Base-by-base conservation (phyloP, 2,113 vertebrate species). In the Mus pahari region DNA sequence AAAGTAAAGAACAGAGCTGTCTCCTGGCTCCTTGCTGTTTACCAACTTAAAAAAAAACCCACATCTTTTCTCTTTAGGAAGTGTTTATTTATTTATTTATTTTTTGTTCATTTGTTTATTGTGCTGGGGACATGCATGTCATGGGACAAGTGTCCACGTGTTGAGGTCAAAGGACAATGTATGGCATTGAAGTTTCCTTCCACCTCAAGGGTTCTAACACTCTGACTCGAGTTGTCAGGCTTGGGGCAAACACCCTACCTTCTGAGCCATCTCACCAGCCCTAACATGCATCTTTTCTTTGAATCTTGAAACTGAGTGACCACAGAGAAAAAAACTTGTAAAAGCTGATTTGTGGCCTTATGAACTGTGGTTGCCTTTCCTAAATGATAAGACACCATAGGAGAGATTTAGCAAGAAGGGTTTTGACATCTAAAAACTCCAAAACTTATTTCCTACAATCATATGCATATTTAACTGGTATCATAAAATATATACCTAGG, bases 361-460 rank as follows among this genome's bases (percentile, higher is more conserved):
- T 1, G 58, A 78, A 68, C 48, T 86, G 60, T 73, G 53, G 70
- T 62, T 45, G 1, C 36, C 26, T 91, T 96, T 20, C 64, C 75
- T 48, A 31, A 74, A 74, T 42, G 14, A 7, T 62, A 87, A 83
- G 22, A 90, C 70, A 75, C 58, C 7, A 33, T 66, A 64, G 31
- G 48, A 62, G 19, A 78, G 5, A 60, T 28, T 79, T 81, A 94
- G 2, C 6, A 36, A 58, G 7, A 36, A 45, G 42, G 0, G 53
- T 91, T 90, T n/a, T 90, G 45, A 74, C 26, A 74, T 53, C 55
- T 94, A 39, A 70, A 87, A 83, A 90, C 79, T 70, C 20, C 19
- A 77, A 22, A n/a, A 36, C 58, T 33, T 83, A 86, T 91, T 89
- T 97, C 81, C 39, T 83, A 20, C 70, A 48, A 87, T 83, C 19